Evolutionary conservation across 2,113 vertebrate species (phyloP).

Genomic region (Scophthalmus maximus): DNA sequence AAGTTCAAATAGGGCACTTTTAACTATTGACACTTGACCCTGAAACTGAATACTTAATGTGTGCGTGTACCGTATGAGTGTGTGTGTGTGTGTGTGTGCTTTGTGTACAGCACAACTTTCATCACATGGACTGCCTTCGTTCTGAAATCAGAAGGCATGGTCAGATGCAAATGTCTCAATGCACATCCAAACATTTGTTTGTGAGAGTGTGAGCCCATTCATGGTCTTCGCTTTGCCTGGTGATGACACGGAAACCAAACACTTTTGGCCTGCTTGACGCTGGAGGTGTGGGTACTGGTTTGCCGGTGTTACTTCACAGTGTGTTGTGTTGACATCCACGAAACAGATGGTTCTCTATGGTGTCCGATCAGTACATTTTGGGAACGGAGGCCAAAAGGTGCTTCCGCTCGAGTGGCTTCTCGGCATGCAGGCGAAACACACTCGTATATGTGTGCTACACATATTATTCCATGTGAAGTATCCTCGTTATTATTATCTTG

Average conservation of each 20-base stretch:
- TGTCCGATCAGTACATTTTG: conserved; percentile 39
- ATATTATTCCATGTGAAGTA: conserved; percentile 10
- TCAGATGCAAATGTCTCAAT: neutral
- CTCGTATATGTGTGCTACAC: conserved; percentile 37
- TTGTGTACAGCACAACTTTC: neutral
- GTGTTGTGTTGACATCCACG: conserved; percentile 27
- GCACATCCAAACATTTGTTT: neutral
- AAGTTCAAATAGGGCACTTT: conserved; percentile 18
- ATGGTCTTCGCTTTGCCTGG: neutral
- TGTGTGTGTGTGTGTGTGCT: neutral
- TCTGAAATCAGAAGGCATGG: neutral
- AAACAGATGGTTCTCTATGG: conserved; percentile 68
- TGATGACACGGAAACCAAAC: conserved; percentile 42
- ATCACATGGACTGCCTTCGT: neutral
- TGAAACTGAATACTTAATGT: conserved; percentile 39
- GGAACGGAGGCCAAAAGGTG: conserved; percentile 49
- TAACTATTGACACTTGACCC: conserved; percentile 61
- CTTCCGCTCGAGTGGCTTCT: conserved; percentile 40
- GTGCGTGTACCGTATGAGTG: neutral
- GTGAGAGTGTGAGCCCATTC: neutral
- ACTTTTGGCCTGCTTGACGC: conserved; percentile 30
- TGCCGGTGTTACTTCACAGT: conserved; percentile 13
- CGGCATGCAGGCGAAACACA: conserved; percentile 41
- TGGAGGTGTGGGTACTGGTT: conserved; percentile 1
- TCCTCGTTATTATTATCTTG: neutral